These are phyloP conservation scores for Sebastes matsubarae DNA, from an alignment of 2,797 vertebrate species.

Conservation along the genomic window DNA sequence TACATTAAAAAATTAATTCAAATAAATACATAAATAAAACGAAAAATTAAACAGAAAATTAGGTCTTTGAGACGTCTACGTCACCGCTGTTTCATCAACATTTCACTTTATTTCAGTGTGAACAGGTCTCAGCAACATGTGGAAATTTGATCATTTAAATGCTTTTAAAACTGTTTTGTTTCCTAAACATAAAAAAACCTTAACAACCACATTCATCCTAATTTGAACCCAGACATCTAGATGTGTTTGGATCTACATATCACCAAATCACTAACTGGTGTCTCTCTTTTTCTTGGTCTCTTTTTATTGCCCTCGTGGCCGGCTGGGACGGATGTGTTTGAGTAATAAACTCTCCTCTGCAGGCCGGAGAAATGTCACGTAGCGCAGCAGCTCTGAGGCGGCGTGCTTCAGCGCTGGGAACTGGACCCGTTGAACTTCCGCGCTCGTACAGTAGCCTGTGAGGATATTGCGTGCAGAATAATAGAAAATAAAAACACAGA, in stretches of 20 bases:
- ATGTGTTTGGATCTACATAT: neutral
- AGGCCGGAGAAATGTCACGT: constrained; percentile 27
- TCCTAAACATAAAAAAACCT: neutral
- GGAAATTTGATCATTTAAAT: neutral
- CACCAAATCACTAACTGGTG: neutral
- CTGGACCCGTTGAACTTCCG: constrained; percentile 49
- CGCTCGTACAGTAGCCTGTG: neutral
- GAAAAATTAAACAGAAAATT: no score
- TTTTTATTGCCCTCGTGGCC: neutral
- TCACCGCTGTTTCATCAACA: neutral
- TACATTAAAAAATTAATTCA: no score
- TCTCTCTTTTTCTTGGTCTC: neutral
- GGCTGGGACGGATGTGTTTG: neutral
- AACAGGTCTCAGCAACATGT: neutral
- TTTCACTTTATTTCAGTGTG: neutral
- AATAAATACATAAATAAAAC: no score
- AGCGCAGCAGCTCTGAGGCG: neutral
- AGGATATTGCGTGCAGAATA: constrained; percentile 47
- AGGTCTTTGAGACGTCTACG: neutral
- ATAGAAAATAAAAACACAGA: constrained; percentile 20
- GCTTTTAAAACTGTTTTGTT: neutral
- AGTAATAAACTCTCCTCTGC: neutral
- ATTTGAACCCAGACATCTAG: neutral
- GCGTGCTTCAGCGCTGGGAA: constrained; percentile 3
- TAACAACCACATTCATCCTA: neutral